A percentile compares a stretch with the other conserved stretches of the same genome.
phyloP scores from a whole-genome alignment of 64 coral and sea anemone genomes.

The Porites lutea region DNA sequence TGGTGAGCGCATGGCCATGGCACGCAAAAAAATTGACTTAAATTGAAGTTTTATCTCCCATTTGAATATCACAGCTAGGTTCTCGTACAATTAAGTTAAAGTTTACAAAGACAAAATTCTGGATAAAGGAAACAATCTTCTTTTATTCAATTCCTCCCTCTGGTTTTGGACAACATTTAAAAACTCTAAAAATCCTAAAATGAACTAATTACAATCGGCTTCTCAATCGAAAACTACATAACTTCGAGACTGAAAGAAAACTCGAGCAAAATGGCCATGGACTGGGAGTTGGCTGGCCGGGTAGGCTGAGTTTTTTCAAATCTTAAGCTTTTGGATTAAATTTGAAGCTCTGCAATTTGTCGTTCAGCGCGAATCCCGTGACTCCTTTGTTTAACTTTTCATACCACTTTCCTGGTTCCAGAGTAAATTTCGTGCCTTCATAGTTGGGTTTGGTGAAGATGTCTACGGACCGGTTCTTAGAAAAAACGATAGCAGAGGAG shows the following conservation, averaged over 20 bases:
- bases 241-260: not conserved
- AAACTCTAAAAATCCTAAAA: not conserved
- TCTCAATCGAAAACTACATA: not conserved
- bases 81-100: no score
- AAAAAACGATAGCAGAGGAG: not conserved
- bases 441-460: constrained; percentile 9
- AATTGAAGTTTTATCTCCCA: no score
- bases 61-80: no score
- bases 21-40: no score
- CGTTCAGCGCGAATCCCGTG: not conserved
- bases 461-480: not conserved
- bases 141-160: no score
- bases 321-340: not conserved
- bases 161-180: no score
- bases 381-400: not conserved
- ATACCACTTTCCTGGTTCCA: not conserved
- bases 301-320: not conserved
- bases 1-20: no score
- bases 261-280: not conserved
- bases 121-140: not conserved
- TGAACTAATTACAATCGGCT: not conserved
- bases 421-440: not conserved
- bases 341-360: not conserved
- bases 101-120: not conserved
- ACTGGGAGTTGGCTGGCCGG: not conserved